phyloP scores from a whole-genome alignment of 2,888 invertebrate species.

The Leucophora obtusa region DNA sequence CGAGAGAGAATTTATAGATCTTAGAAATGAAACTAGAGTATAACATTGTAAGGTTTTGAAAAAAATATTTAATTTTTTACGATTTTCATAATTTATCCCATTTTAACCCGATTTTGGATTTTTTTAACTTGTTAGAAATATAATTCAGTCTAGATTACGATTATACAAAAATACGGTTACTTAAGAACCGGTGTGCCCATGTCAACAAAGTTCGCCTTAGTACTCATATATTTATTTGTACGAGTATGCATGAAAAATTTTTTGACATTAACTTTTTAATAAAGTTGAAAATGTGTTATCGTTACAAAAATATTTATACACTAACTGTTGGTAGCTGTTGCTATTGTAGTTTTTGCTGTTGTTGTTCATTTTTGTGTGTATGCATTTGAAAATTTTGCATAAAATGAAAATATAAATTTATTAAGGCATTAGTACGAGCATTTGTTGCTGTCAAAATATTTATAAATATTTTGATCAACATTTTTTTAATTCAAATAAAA shows the following conservation, averaged over 20 bases:
- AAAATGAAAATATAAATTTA: constrained; percentile 43
- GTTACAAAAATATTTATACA: constrained; percentile 58
- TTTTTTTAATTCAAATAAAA: not conserved
- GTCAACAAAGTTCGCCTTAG: no score
- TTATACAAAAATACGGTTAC: no score
- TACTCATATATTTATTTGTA: constrained; percentile 7
- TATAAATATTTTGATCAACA: constrained; percentile 12
- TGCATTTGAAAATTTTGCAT: constrained; percentile 43
- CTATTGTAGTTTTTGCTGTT: constrained; percentile 34
- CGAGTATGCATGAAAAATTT: constrained; percentile 36
- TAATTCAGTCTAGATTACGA: no score
- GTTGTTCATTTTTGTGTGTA: constrained; percentile 8
- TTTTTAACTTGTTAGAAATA: no score
- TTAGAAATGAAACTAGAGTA: no score
- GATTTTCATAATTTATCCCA: no score
- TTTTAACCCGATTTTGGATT: no score
- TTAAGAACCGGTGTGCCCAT: no score
- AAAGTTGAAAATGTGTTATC: constrained; percentile 62
- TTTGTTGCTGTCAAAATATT: constrained; percentile 44
- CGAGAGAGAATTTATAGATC: no score
- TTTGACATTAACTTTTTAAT: constrained; percentile 62
- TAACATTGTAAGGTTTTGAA: no score
- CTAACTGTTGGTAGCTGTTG: constrained; percentile 19
- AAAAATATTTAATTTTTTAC: no score
- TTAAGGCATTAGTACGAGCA: constrained; percentile 25